A percentile compares a stretch with the other conserved stretches of the same genome.
These are phyloP conservation scores for Autographa pulchrina DNA, from an alignment of 2,888 invertebrate species.

Conservation along the genomic window DNA sequence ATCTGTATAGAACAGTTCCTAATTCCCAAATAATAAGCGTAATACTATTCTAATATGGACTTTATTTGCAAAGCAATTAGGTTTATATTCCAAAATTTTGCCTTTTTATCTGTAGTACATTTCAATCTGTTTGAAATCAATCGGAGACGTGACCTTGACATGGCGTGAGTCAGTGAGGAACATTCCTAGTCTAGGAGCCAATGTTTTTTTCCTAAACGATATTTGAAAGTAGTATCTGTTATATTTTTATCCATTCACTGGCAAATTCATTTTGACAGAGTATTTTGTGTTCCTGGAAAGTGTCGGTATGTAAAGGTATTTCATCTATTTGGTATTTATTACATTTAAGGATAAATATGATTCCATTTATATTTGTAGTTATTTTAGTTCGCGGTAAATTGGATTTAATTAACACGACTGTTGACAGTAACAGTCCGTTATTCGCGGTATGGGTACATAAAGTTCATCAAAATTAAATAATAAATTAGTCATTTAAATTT, in stretches of 20 bases:
- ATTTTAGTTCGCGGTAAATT: conserved; percentile 24
- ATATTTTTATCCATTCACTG: too few relatives aligned
- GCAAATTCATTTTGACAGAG: too few relatives aligned
- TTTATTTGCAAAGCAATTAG: conserved; percentile 8
- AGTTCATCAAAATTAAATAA: too few relatives aligned
- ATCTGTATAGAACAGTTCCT: conserved; percentile 11
- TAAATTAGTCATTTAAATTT: too few relatives aligned
- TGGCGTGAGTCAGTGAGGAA: conserved; percentile 66
- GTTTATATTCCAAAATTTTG: conserved; percentile 23
- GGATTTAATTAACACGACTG: conserved; percentile 20
- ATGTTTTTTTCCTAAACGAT: neutral
- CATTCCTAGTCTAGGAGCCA: conserved; percentile 41
- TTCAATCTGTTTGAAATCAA: conserved; percentile 71
- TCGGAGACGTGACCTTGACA: conserved; percentile 75
- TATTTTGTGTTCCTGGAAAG: neutral
- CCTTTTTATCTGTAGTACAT: conserved; percentile 50
- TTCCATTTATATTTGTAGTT: neutral
- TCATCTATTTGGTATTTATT: neutral
- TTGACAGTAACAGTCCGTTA: neutral
- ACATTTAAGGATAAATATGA: neutral
- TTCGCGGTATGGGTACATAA: neutral
- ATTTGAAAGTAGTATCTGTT: too few relatives aligned
- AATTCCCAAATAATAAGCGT: neutral
- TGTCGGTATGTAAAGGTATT: neutral
- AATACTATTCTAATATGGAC: conserved; percentile 12